Evolutionary conservation across 53 echinoderm and acorn worm genomes (phyloP), one percentile per base, ranked within the genome.

Genomic region (Pentamera pediparva): DNA sequence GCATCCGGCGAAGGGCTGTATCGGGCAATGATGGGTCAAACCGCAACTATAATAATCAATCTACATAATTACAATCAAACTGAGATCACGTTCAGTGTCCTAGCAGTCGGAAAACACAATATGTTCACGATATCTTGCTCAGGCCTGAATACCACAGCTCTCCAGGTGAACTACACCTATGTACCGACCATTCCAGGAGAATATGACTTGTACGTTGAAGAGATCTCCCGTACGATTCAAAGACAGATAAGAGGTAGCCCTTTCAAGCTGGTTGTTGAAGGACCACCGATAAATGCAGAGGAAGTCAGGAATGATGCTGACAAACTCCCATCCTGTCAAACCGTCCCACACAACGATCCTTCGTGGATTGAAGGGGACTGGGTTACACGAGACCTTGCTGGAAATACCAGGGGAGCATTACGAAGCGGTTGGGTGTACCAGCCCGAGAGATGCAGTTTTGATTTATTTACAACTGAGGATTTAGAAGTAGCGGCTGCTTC

Each of bases 291-390:
- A 22, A 57, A 27, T 57, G 55, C 13, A n/a, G 27, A 57, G 21
- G 58, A 57, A 57, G 32, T 17, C 11, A 17, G 17, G 21, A 24
- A 57, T 13, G 32, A 57, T 31, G 58, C 58, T 31, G 58, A 57
- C 58, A 29, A 57, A 28, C 58, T 57, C 4, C 58, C 58, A 22
- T 57, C 58, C 13, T 57, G 58, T 17, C 58, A 57, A 57, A 57
- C 58, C 58, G 29, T 57, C 29, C 58, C 29, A 27, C 58, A 57
- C 13, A 57, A 29, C 32, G 58, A 57, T 25, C 58, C 32, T 0
- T 57, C 31, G 9, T 57, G 58, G 58, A 31, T 27, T 15, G 58
- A 57, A 27, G 58, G 58, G 4, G 29, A 57, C 17, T 57, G 58
- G 58, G 58, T 57, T 29, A 57, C 58, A 57, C 17, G 58, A 4